Base-by-base conservation (phyloP, 2,113 vertebrate species). In the Phyllopteryx taeniolatus region DNA sequence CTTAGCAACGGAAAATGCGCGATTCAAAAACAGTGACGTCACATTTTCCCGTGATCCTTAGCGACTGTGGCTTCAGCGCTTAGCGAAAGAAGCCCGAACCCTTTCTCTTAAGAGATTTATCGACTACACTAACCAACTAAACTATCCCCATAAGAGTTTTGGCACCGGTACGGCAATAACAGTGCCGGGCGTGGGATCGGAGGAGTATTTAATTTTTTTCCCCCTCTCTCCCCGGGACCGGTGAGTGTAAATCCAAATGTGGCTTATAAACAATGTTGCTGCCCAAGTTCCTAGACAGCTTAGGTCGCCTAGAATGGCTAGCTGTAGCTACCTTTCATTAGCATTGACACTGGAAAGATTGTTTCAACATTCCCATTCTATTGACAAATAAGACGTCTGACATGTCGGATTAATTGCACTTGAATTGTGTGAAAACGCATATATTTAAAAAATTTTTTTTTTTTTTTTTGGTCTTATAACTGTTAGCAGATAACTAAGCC, bases 21-120 rank as follows among this genome's bases (percentile, higher is more conserved):
- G 86, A 93, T 95, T 95, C 89, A 93, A 96, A 95, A 87, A 22
- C n/a, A 22, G 8, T 53, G 67, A 85, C 83, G 83, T 92, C 89
- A 90, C 77, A 8, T 9, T 47, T 85, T 94, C 94, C 95, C 94
- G 93, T 92, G 88, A 75, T 92, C 84, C 95, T 74, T 81, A 31
- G 85, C 88, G 90, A 73, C 2, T 46, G 33, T 47, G 63, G 73
- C 66, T 83, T 84, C 72, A 90, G 80, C 77, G 65, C 56, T 84
- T 74, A 73, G 77, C 61, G 22, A 77, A 82, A 80, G 69, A 79
- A 83, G 76, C 85, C 68, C 64, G 74, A 20, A 39, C 69, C 68
- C 57, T 57, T 73, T 71, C 59, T 67, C 3, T 67, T 39, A 42
- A 47, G 35, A 61, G 65, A 68, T 39, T 57, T 73, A 75, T 56